These are phyloP conservation scores for Lepisosteus oculatus DNA, from an alignment of 2,113 vertebrate species.

Conservation along the genomic window DNA sequence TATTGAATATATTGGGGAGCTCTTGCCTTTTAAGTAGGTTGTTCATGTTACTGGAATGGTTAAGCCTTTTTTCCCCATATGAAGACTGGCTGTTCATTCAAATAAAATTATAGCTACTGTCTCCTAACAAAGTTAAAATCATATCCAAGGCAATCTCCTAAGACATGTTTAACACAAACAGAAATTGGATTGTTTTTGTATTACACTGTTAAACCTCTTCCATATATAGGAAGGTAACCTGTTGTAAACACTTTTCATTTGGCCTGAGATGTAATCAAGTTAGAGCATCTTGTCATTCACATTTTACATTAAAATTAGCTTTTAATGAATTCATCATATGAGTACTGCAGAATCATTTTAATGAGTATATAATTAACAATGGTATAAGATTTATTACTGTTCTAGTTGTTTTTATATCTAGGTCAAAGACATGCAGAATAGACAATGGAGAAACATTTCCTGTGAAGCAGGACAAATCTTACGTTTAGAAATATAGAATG, in stretches of 20 bases:
- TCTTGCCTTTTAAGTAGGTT: too few relatives aligned
- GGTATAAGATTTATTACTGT: slow-evolving; percentile 8
- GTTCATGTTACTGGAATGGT: too few relatives aligned
- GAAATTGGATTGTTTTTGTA: neutral
- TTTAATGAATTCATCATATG: slow-evolving; percentile 24
- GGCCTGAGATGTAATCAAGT: slow-evolving; percentile 25
- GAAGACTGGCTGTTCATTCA: too few relatives aligned
- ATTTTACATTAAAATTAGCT: slow-evolving; percentile 22
- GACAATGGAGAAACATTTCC: neutral
- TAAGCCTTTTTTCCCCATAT: too few relatives aligned
- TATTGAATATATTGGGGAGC: too few relatives aligned
- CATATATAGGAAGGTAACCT: too few relatives aligned
- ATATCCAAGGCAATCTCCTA: too few relatives aligned
- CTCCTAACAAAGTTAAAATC: too few relatives aligned
- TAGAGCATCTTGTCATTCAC: neutral
- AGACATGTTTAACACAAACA: neutral
- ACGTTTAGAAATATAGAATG: too few relatives aligned
- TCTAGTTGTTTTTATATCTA: neutral
- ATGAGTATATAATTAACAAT: slow-evolving; percentile 24
- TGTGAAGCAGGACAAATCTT: too few relatives aligned
- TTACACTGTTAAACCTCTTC: neutral
- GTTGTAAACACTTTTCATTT: neutral
- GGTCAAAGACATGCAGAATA: slow-evolving; percentile 6
- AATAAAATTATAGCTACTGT: too few relatives aligned
- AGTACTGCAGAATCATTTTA: slow-evolving; percentile 18